phyloP scores from a whole-genome alignment of 2,113 vertebrate species.

The Colinus virginianus region DNA sequence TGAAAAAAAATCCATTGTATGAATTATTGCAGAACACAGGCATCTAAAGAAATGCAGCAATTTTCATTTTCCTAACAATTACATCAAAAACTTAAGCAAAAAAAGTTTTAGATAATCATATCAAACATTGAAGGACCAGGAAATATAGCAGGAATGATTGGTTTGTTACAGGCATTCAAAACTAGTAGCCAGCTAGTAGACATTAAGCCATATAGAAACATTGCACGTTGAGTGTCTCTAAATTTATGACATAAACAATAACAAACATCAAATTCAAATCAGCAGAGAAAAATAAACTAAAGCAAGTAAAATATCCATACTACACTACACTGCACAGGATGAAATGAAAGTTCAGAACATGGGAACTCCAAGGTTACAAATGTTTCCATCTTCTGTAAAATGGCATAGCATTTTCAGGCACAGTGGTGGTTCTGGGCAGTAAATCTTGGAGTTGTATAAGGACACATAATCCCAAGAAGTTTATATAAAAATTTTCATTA shows the following conservation, averaged over 20 bases:
- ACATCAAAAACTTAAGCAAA: constrained; percentile 30
- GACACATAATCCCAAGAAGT: background rate
- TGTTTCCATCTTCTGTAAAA: background rate
- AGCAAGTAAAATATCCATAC: background rate
- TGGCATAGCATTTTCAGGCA: background rate
- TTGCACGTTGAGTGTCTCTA: background rate
- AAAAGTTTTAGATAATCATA: constrained; percentile 27
- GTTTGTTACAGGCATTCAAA: constrained; percentile 32
- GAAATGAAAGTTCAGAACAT: background rate
- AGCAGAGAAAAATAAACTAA: background rate
- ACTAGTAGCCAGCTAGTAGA: background rate
- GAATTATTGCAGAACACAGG: constrained; percentile 39
- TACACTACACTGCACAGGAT: background rate
- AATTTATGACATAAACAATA: background rate
- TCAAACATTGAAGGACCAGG: constrained; percentile 36
- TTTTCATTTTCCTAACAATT: constrained; percentile 56
- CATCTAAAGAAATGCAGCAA: background rate
- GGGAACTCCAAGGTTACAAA: background rate
- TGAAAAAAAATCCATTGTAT: constrained; percentile 33
- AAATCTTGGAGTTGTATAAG: background rate
- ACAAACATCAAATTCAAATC: background rate
- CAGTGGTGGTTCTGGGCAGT: background rate
- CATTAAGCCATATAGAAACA: background rate
- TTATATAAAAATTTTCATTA: background rate
- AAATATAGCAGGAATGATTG: background rate